Evolutionary conservation across 1,140 invertebrate species (phyloP).

Genomic region (Babylonia areolata): DNA sequence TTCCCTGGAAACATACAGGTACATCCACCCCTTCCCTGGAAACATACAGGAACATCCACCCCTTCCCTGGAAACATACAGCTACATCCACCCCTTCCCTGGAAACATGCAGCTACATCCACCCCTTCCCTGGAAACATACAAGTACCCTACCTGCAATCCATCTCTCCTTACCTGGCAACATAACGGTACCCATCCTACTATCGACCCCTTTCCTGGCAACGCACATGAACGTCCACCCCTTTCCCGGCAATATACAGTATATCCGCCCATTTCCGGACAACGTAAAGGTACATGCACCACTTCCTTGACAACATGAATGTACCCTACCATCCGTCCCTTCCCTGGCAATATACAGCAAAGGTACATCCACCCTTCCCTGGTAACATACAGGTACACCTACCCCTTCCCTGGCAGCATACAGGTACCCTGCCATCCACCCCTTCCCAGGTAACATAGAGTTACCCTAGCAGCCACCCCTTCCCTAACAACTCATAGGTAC

Average conservation of each 20-base stretch:
- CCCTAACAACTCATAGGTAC: constrained; percentile 57
- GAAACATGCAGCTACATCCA: constrained; percentile 49
- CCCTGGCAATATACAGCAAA: constrained; percentile 63
- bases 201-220: background rate
- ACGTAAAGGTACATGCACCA: background rate
- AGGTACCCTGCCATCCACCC: background rate
- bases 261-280: too few relatives aligned
- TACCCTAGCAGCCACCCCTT: constrained; percentile 58
- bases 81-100: background rate
- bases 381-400: background rate
- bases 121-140: constrained; percentile 63
- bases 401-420: background rate
- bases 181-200: background rate
- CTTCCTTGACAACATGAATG: background rate
- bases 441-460: background rate
- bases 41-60: too few relatives aligned
- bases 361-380: background rate
- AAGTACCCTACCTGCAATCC: background rate
- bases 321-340: constrained; percentile 62
- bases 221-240: background rate
- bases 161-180: too few relatives aligned
- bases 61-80: constrained; percentile 63
- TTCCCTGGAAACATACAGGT: background rate
- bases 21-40: constrained; percentile 11
- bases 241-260: background rate